A percentile compares a stretch with the other conserved stretches of the same genome.
phyloP scores from a whole-genome alignment of 2,888 invertebrate species.

The Tinea pellionella region DNA sequence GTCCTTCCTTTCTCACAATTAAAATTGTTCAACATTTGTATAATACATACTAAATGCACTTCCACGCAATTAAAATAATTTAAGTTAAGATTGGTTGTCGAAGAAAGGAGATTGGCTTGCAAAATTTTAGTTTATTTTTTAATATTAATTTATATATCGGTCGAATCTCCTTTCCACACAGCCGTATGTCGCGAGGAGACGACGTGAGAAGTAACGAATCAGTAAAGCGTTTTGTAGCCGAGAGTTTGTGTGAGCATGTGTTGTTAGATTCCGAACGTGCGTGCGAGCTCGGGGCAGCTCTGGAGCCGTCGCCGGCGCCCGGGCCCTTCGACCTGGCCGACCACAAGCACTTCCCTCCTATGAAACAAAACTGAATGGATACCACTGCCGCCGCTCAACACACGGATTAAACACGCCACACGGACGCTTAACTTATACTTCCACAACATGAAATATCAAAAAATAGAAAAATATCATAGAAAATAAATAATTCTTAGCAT shows the following conservation, averaged over 20 bases:
- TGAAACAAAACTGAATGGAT: constrained; percentile 35
- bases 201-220: constrained; percentile 15
- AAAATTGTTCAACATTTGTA: background rate
- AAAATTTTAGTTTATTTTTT: too few relatives aligned
- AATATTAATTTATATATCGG: background rate
- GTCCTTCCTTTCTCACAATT: background rate
- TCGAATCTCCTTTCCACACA: background rate
- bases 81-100: background rate
- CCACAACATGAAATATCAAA: too few relatives aligned
- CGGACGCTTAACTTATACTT: too few relatives aligned
- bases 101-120: background rate
- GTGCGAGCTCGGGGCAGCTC: constrained; percentile 78
- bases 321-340: constrained; percentile 82
- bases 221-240: background rate
- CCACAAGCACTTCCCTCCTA: constrained; percentile 86
- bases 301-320: constrained; percentile 73
- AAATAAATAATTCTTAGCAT: background rate
- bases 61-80: background rate
- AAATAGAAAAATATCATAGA: too few relatives aligned
- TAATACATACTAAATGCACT: background rate
- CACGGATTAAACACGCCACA: background rate
- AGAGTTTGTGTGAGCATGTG: constrained; percentile 9
- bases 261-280: constrained; percentile 77
- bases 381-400: background rate
- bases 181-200: background rate